Evolutionary conservation across 2,888 invertebrate genomes (phyloP), one percentile per base, ranked within the genome.

Genomic region (Mactromeris polynyma): DNA sequence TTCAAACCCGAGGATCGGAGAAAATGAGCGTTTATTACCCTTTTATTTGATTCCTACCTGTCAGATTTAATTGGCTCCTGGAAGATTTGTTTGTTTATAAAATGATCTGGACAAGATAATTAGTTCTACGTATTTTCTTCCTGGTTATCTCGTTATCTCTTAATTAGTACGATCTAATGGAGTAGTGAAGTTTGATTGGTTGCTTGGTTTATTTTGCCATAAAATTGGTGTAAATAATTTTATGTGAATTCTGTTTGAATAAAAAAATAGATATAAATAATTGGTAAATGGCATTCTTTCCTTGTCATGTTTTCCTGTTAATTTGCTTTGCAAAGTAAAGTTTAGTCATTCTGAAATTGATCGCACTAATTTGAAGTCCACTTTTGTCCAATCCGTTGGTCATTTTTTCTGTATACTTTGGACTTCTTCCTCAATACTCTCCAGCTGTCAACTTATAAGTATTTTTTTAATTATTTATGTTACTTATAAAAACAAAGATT

Each of bases 111-210:
- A 33, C 33, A 36, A 73, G 19, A 73, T 73, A 73, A 73, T 73
- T 33, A 36, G 73, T 33, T 3, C 7, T 19, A 11, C 36, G 9
- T 33, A 36, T 33, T 73, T 73, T 17, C 36, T 73, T 73, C 36
- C 36, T 36, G 73, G 33, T 73, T 19, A 19, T 3, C 73, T 73
- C 4, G 26, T 69, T 69, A 69, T 69, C 31, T 69, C 69, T 69
- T 69, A 69, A 69, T 73, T 73, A 73, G 73, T 11, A 19, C 19
- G 73, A 73, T 73, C 33, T 73, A 33, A 73, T 36, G n/a, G 36
- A 36, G 36, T 11, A 6, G 33, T 73, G 19, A 17, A 73, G 33
- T 36, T 58, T 73, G 73, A 73, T 73, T 26, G 73, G 36, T 73
- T 6, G 73, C 26, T 26, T 33, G 36, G 33, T 33, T 73, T 33